Percentiles rank a stretch among this genome's conserved stretches.
Evolutionary conservation across 2,797 vertebrate species (phyloP).

Genomic region (Channallabes apus): DNA sequence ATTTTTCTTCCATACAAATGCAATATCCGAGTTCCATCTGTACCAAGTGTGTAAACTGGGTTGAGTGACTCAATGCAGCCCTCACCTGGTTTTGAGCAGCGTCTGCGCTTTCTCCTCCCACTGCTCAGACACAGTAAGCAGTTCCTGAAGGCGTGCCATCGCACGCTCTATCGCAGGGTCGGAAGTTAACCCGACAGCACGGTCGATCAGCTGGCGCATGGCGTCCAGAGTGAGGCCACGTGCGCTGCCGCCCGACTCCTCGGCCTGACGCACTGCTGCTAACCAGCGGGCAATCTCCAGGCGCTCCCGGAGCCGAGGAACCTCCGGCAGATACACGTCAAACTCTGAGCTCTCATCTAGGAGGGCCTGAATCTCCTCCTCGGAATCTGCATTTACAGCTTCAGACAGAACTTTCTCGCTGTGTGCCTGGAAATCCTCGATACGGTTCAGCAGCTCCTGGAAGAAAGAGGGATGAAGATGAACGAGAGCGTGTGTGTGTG

Average conservation of each 20-base stretch:
- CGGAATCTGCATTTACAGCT: constrained; percentile 75
- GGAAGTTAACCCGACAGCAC: constrained; percentile 85
- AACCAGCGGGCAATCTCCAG: constrained; percentile 93
- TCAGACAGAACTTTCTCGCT: constrained; percentile 86
- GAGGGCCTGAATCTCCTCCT: constrained; percentile 81
- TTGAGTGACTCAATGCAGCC: constrained; percentile 19
- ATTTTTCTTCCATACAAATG: no score
- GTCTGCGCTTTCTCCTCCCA: constrained; percentile 92
- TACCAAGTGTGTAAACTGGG: background rate
- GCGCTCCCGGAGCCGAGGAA: constrained; percentile 77
- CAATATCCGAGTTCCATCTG: background rate
- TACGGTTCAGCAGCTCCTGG: constrained; percentile 88
- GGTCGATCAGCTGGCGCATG: constrained; percentile 93
- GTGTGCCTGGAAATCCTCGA: constrained; percentile 91
- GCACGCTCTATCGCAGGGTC: constrained; percentile 87
- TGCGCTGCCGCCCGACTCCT: constrained; percentile 64
- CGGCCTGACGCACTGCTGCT: constrained; percentile 81
- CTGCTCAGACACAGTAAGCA: constrained; percentile 90
- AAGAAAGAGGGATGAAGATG: background rate
- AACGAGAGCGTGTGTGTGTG: background rate
- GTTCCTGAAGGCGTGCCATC: constrained; percentile 92
- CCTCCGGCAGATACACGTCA: constrained; percentile 87
- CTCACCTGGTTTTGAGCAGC: constrained; percentile 90
- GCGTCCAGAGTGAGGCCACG: constrained; percentile 79
- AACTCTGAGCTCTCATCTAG: constrained; percentile 89